Base-by-base conservation (phyloP, 2,113 vertebrate species). In the Phalacrocorax pelagicus region DNA sequence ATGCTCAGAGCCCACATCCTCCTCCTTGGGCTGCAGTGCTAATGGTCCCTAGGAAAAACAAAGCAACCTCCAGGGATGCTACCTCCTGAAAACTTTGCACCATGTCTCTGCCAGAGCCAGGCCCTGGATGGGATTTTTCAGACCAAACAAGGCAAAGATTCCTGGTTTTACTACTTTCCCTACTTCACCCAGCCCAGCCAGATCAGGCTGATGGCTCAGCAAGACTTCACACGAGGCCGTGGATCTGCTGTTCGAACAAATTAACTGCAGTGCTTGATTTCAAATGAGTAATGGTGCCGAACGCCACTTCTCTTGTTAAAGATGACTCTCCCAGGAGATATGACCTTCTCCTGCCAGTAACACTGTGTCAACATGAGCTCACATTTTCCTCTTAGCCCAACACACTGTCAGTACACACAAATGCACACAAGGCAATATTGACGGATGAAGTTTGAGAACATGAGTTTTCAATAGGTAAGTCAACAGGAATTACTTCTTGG, bases 341-440 rank as follows among this genome's bases (percentile, higher is more conserved):
- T 36, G 93, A 93, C 91, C 94, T 97, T 97, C 83, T 71, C 51
- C 91, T 93, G 93, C 44, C 7, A 95, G 87, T 57, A 87, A 51
- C 42, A n/a, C 92, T 97, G 73, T 93, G 96, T 97, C 96, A 97
- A 96, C 95, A 96, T 19, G n/a, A 93, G 88, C 93, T 96, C 92
- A 73, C 26, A 22, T 88, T 77, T 84, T 90, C 92, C 85, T 71
- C 61, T 91, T 17, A 72, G 65, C 79, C 88, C 40, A 30, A 92
- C 80, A 91, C 24, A 55, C 42, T 88, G 89, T 86, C 87, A 70
- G 85, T 59, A 49, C 24, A 38, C 81, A 32, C 71, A 40, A 54
- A 69, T 2, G 36, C 79, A 49, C 89, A 42, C 36, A 22, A 86
- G 74, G 63, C 74, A 92, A 61, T 92, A 81, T 85, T 86, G 62